Evolutionary conservation across 2,113 vertebrate genomes (phyloP), one percentile per base, ranked within the genome.

Genomic region (Dolichallabes microphthalmus): DNA sequence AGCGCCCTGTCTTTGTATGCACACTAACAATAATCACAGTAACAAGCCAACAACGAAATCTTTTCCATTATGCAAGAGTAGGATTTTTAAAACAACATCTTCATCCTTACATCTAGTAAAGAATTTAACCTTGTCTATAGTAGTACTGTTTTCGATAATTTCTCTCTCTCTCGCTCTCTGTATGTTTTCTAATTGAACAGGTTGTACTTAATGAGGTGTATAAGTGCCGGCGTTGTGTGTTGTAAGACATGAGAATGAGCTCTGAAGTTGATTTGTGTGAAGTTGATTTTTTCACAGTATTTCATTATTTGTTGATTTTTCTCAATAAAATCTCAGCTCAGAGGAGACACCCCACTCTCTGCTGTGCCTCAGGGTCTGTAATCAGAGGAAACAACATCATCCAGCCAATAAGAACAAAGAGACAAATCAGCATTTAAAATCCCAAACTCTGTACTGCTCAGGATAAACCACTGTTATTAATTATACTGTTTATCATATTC

Each of bases 1-100:
- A 82, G 88, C 55, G 39, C 81, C 60, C 60, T 63, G 64, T 78
- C 6, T 80, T 22, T 80, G 32, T 61, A n/a, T 52, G 50, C 66
- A 63, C n/a, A 74, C 25, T 69, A 30, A 32, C 53, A 81, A 80
- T 61, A 73, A 57, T 45, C 55, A 66, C 58, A 80, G 63, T 52
- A 58, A 9, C 25, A 61, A 39, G 35, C 25, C 20, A 50, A 50
- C 9, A 85, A 19, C 30, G 8, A 39, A 63, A 11, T 50, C 22
- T n/a, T 64, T 79, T 60, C 15, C 58, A 27, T 22, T 27, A n/a
- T 39, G 15, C 63, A 25, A 27, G 61, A 53, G 74, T 5, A 19
- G n/a, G 53, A 78, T 32, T 58, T 45, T 55, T 58, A 57, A 30
- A 78, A 27, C 30, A 27, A 14, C 32, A n/a, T 12, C 12, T 61